Conservation (phyloP, 2,888 invertebrate genomes). For the Mycalesis mineus region DNA sequence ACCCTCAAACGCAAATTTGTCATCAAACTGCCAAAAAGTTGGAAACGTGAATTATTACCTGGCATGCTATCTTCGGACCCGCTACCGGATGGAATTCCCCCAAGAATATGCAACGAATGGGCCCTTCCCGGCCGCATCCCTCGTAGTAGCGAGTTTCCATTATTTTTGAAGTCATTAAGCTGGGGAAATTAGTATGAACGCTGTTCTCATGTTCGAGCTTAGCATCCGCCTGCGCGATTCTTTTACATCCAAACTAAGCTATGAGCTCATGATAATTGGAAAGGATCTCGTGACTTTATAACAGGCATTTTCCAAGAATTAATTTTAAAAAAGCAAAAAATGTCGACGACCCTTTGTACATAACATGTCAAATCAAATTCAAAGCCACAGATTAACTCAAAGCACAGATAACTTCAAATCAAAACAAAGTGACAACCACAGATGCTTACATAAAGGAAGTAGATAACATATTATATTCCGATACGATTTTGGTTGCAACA, state of each 20-base stretch:
- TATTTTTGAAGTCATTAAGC: conserved; percentile 47
- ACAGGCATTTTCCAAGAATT: conserved; percentile 24
- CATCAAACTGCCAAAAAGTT: no score
- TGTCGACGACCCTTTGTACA: background rate
- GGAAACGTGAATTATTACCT: conserved; percentile 71
- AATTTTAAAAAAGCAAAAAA: conserved; percentile 17
- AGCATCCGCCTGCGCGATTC: conserved; percentile 11
- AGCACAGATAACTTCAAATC: no score
- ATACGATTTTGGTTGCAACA: no score
- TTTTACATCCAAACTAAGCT: conserved; percentile 2
- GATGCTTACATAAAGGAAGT: no score
- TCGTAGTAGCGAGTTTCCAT: conserved; percentile 78
- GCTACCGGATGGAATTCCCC: conserved; percentile 87
- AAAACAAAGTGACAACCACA: no score
- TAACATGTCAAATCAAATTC: conserved; percentile 13
- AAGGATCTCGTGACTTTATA: conserved; percentile 28
- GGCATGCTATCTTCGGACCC: conserved; percentile 90
- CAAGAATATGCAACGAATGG: conserved; percentile 89
- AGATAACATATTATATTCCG: no score
- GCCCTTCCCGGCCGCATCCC: conserved; percentile 84
- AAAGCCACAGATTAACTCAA: no score
- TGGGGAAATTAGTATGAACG: conserved; percentile 34
- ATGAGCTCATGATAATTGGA: conserved; percentile 2
- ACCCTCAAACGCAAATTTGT: no score
- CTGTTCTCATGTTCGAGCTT: conserved; percentile 38